Evolutionary conservation across 37 sponge, comb jelly and placozoan genomes (phyloP).

Genomic region (Haliclona indistincta): DNA sequence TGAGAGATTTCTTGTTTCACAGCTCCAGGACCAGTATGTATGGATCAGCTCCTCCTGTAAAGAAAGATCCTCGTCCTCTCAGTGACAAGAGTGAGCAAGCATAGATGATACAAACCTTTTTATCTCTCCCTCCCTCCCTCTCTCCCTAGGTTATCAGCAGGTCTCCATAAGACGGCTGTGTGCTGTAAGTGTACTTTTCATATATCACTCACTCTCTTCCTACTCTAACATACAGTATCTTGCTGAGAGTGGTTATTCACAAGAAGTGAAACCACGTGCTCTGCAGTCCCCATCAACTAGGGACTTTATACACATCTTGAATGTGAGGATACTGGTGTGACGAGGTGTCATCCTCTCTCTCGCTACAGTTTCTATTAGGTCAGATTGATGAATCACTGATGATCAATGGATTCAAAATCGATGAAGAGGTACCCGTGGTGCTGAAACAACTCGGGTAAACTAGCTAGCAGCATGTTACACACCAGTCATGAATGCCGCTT

Average conservation of each 20-base stretch:
- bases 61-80: slow-evolving; percentile 75
- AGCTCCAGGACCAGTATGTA: slow-evolving; percentile 62
- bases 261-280: slow-evolving; percentile 27
- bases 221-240: slow-evolving; percentile 35
- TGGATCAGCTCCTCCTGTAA: slow-evolving; percentile 33
- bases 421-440: slow-evolving; percentile 62
- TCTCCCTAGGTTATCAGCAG: slow-evolving; percentile 48
- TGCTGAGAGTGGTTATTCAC: slow-evolving; percentile 33
- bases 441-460: slow-evolving; percentile 40
- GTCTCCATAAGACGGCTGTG: slow-evolving; percentile 45
- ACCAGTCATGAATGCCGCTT: neutral
- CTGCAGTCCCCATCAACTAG: slow-evolving; percentile 61
- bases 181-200: slow-evolving; percentile 23
- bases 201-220: too few species aligned
- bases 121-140: slow-evolving; percentile 2
- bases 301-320: slow-evolving; percentile 65
- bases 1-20: neutral
- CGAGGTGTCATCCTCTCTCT: neutral
- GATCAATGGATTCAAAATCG: slow-evolving; percentile 63
- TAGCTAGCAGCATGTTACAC: neutral
- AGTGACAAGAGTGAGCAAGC: slow-evolving; percentile 54
- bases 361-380: slow-evolving; percentile 51
- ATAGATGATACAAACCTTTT: neutral
- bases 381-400: slow-evolving; percentile 30
- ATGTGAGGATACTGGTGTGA: slow-evolving; percentile 24